Conservation (phyloP, 2,797 vertebrate genomes). For the Xenentodon cancila region DNA sequence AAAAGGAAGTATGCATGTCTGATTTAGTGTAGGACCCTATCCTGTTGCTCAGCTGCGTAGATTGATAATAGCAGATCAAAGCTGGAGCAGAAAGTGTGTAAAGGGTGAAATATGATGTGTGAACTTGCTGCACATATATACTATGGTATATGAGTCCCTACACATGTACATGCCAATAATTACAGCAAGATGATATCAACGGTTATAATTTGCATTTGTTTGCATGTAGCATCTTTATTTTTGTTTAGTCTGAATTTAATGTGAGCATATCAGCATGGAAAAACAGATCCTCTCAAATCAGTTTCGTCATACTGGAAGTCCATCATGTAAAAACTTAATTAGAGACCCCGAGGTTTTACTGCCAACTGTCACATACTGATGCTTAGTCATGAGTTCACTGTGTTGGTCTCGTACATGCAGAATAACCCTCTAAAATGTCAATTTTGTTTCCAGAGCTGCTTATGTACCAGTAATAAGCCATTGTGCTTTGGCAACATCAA, state of each 20-base stretch:
- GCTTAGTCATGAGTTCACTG: too few species aligned
- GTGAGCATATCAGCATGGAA: slow-evolving; percentile 33
- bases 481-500: too few species aligned
- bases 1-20: slow-evolving; percentile 39
- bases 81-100: slow-evolving; percentile 33
- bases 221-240: slow-evolving; percentile 49
- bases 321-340: neutral
- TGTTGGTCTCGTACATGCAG: too few species aligned
- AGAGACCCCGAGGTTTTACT: neutral
- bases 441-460: too few species aligned
- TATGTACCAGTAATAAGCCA: too few species aligned
- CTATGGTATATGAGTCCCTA: too few species aligned
- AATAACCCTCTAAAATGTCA: too few species aligned
- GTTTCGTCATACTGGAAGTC: slow-evolving; percentile 3
- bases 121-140: slow-evolving; percentile 15
- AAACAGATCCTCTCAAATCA: slow-evolving; percentile 27
- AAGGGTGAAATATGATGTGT: slow-evolving; percentile 39
- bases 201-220: slow-evolving; percentile 40
- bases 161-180: slow-evolving; percentile 8
- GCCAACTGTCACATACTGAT: too few species aligned
- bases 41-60: slow-evolving; percentile 30
- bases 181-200: slow-evolving; percentile 33
- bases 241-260: slow-evolving; percentile 21
- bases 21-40: slow-evolving; percentile 24
- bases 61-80: slow-evolving; percentile 67